Base-by-base conservation (phyloP, 2,113 vertebrate species). In the Dipodomys stephensi region DNA sequence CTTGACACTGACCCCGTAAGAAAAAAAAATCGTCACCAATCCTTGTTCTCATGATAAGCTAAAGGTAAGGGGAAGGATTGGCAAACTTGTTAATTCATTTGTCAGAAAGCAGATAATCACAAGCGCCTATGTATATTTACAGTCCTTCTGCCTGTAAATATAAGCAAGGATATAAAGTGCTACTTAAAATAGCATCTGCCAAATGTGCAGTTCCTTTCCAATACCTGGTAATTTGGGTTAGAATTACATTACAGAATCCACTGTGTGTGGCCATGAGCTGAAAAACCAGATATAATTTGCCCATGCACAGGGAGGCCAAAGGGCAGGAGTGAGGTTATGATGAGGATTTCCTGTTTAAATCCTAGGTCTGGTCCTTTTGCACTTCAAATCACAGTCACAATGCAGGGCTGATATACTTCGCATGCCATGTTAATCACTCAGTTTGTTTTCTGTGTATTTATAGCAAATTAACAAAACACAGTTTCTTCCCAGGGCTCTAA, bases 401-500 rank as follows among this genome's bases (percentile, higher is more conserved):
- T 92, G 77, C 10, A 9, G 32, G 35, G 64, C 28, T 12, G 27
- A 86, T 85, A 93, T 92, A 94, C 69, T 91, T 27, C 79, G 44
- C 80, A 46, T 60, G 12, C 78, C 86, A 94, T 93, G 94, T 91
- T 87, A 94, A 83, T 65, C 62, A 20, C 22, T 88, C 79, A 96
- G 77, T 69, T 90, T 69, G 25, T 32, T 83, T 2, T 13, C 69
- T 19, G 77, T 60, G 28, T 74, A 76, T 87, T 94, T 83, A 93
- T 87, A 95, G 67, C 35, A 94, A 84, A 89, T 28, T 77, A 74
- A 95, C 46, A 96, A 92, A 92, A 85, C 30, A n/a, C 32, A 93
- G 3, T 46, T 95, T 97, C 62, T 92, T 69, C 71, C 64, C 7
- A 20, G 32, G 20, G 93, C 30, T 83, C 78, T 90, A 96, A 95